Evolutionary conservation across 2,113 vertebrate species (phyloP).

Genomic region (Rhineura floridana): DNA sequence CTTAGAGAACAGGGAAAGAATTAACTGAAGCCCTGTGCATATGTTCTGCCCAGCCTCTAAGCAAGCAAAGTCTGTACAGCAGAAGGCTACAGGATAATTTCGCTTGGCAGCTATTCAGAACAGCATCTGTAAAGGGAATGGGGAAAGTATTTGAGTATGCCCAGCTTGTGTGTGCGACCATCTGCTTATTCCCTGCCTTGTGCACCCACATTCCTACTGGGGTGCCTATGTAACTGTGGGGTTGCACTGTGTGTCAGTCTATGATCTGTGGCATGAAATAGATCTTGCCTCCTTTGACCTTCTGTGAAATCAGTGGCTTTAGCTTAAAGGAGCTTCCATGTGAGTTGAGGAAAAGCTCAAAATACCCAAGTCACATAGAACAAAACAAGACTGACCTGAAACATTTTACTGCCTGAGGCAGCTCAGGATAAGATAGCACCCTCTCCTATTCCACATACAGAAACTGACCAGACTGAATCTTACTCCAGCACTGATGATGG

Average conservation of each 20-base stretch:
- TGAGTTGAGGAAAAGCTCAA: neutral
- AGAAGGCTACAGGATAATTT: neutral
- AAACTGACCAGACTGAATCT: no score
- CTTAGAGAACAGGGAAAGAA: neutral
- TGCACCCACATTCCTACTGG: neutral
- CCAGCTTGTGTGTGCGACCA: neutral
- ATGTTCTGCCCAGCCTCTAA: neutral
- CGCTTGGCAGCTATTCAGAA: constrained; percentile 21
- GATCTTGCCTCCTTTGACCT: neutral
- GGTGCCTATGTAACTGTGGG: neutral
- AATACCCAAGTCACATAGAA: neutral
- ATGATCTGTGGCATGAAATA: neutral
- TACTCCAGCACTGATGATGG: no score
- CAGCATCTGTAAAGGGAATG: constrained; percentile 7
- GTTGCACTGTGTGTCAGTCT: neutral
- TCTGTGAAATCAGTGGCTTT: neutral
- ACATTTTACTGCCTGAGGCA: neutral
- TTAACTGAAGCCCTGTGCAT: neutral
- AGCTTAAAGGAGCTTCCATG: neutral
- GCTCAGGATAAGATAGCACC: no score
- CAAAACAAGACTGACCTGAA: neutral
- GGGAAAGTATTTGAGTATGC: neutral
- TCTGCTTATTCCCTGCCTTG: constrained; percentile 5
- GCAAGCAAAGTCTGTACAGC: neutral
- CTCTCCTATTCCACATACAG: no score